Base-by-base conservation (phyloP, 2,888 invertebrate species). In the Mamestra brassicae region DNA sequence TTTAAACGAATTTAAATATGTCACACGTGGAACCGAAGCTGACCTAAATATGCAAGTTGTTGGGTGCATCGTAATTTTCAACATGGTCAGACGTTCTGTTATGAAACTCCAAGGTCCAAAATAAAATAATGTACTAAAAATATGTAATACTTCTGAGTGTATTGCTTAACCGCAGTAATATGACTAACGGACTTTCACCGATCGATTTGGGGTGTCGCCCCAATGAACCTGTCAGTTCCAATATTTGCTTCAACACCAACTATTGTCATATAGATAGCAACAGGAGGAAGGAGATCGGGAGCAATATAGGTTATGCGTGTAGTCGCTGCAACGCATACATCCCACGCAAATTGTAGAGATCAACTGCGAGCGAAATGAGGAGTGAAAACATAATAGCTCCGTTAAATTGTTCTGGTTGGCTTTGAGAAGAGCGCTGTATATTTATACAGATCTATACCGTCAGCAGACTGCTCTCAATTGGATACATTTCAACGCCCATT, bases 41-140 rank as follows among this genome's bases (percentile, higher is more conserved):
- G 87, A 85, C 87, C 87, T 85, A 85, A 85, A 85, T 85, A 58
- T 85, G 65, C 73, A 75, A 76, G 26, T 68, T 66, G 69, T 73
- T 66, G 64, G 64, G 26, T 79, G 85, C 82, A 84, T 61, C 65
- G 74, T 71, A 76, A 87, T 76, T 82, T 76, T 78, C 50, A 65
- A 78, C 63, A 77, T 74, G 68, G 42, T 62, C 71, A 63, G 47
- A 54, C 47, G 57, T 60, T 71, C 17, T 69, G 47, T 70, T 61
- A 73, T 73, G 52, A 60, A 77, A 84, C 47, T 60, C 57, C 45
- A 70, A 76, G 72, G 76, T 26, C 58, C 15, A 47, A 42, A 74
- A 64, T 63, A 15, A 15, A 74, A 73, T 58, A 42, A 66, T 58
- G 11, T 58, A 36, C 55, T 54, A 42, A 75, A 68, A 15, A 36